Conservation (phyloP, 2,888 invertebrate genomes). For the Argynnis bischoffii region DNA sequence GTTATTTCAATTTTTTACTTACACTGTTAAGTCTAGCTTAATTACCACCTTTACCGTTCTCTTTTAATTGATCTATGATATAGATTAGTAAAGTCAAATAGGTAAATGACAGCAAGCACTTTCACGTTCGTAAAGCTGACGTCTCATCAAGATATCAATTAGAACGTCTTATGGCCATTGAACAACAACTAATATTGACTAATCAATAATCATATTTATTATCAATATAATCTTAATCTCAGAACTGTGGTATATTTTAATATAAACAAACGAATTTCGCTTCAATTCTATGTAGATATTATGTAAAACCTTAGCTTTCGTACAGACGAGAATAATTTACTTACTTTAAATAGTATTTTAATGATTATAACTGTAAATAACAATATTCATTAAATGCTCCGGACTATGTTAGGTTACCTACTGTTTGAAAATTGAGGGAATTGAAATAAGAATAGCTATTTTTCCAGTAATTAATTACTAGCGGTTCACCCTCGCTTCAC, state of each 20-base stretch:
- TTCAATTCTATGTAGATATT: background rate
- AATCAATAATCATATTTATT: slow-evolving; percentile 11
- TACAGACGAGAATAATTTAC: too few relatives aligned
- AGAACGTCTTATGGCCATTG: slow-evolving; percentile 10
- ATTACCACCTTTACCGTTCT: background rate
- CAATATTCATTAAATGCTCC: too few relatives aligned
- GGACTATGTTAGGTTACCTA: too few relatives aligned
- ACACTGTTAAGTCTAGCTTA: too few relatives aligned
- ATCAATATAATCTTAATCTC: slow-evolving; percentile 6
- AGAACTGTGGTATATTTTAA: background rate
- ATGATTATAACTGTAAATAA: too few relatives aligned
- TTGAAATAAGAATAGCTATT: too few relatives aligned
- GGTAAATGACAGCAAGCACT: slow-evolving; percentile 14
- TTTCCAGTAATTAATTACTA: too few relatives aligned
- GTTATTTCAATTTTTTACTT: too few relatives aligned
- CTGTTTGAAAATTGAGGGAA: too few relatives aligned
- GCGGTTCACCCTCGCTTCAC: too few relatives aligned
- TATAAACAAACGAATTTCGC: background rate
- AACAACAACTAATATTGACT: slow-evolving; percentile 9
- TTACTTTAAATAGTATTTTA: too few relatives aligned
- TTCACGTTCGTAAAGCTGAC: slow-evolving; percentile 17
- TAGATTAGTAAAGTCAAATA: slow-evolving; percentile 1
- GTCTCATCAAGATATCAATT: slow-evolving; percentile 3
- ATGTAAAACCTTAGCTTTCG: too few relatives aligned
- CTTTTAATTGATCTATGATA: slow-evolving; percentile 6